Evolutionary conservation across 2,888 invertebrate genomes (phyloP), one percentile per base, ranked within the genome.

Genomic region (Archips xylosteana): DNA sequence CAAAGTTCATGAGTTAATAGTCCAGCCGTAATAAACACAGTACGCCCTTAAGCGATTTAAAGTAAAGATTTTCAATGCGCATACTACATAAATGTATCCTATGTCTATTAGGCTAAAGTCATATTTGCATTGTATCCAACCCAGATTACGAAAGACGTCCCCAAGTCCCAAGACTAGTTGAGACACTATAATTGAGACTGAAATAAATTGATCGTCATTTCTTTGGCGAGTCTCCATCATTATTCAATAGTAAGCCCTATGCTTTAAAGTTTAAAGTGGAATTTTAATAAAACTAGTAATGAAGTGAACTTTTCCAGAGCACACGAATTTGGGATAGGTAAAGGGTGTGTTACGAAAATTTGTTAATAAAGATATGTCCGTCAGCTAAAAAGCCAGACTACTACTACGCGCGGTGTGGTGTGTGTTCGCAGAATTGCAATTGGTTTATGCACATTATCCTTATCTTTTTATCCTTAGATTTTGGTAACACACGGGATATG

Each of bases 121-220:
- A 36, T 57, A 72, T 72, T 72, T 67, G 61, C 72, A 72, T 67
- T 47, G 72, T 54, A 36, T 71, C 49, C 15, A 15, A n/a, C 15
- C 42, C 15, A 61, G 60, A 71, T 72, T 67, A 62, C 61, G 66
- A 23, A 54, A 61, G 71, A 60, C 23, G 72, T 72, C 72, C 67
- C 72, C 45, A 61, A 67, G 72, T 72, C 72, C 72, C 72, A 54
- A 34, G 36, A 67, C 67, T 61, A 67, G 54, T 54, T 54, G 54
- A 61, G 67, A 54, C 51, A 47, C 61, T 45, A 67, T 67, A 72
- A 67, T 72, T 54, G 54, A 62, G 54, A 60, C 66, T 61, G 45
- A 42, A 62, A 72, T 61, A 39, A 71, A 72, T 61, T 67, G 67
- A 67, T 72, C 66, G 60, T 47, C 54, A 54, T 61, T 67, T 72